Conservation (phyloP, 1,140 invertebrate species). For the Lordiphosa clarofinis region DNA sequence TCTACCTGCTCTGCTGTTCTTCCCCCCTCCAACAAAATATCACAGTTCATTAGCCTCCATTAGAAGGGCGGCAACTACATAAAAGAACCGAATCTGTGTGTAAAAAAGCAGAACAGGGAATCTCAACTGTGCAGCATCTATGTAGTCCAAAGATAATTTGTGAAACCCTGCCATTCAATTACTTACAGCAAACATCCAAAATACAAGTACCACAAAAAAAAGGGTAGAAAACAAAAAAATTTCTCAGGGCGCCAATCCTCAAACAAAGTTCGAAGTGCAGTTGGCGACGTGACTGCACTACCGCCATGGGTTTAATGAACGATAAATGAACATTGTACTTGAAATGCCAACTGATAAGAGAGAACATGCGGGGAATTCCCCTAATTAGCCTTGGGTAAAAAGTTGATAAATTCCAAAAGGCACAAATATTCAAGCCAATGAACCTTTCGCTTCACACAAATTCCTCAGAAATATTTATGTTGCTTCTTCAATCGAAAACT, state of each 20-base stretch:
- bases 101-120: conserved; percentile 7
- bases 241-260: conserved; percentile 32
- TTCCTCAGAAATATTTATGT: conserved; percentile 35
- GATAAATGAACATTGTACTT: conserved; percentile 48
- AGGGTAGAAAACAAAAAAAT: conserved; percentile 50
- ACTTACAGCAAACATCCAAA: conserved; percentile 27
- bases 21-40: conserved; percentile 1
- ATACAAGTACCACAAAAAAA: conserved; percentile 25
- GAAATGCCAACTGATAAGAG: conserved; percentile 32
- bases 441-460: conserved; percentile 26
- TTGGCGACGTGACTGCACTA: conserved; percentile 33
- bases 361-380: background rate
- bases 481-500: conserved; percentile 29
- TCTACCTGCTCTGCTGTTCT: conserved; percentile 39
- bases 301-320: conserved; percentile 50
- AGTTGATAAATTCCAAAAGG: conserved; percentile 28
- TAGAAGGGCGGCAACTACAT: conserved; percentile 63
- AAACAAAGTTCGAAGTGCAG: conserved; percentile 57
- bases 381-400: conserved; percentile 21
- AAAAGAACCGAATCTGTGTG: conserved; percentile 5
- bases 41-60: conserved; percentile 65
- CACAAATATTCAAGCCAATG: conserved; percentile 23
- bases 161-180: conserved; percentile 39
- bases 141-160: conserved; percentile 19
- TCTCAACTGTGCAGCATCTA: conserved; percentile 21